Percentiles rank a stretch among this genome's conserved stretches.
Evolutionary conservation across 2,113 vertebrate genomes (phyloP).

Genomic region (Gavia stellata): DNA sequence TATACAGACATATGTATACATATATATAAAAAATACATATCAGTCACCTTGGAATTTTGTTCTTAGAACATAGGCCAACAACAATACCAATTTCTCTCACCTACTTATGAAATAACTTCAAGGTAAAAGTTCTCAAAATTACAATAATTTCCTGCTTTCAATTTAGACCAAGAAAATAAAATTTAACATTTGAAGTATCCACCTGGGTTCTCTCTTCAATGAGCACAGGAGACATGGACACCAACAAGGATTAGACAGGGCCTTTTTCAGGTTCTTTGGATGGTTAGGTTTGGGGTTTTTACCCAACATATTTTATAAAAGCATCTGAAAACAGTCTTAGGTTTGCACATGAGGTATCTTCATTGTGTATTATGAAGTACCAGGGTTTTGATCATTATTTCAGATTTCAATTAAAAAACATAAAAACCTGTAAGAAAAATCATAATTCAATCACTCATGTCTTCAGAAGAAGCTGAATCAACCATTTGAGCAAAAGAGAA

Average conservation of each 20-base stretch:
- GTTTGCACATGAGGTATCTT: not conserved
- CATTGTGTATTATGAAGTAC: not conserved
- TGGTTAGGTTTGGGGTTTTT: not conserved
- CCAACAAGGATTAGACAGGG: not conserved
- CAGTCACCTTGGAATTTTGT: not conserved
- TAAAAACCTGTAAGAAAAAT: not conserved
- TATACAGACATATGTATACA: not conserved
- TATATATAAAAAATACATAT: not conserved
- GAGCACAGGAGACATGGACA: not conserved
- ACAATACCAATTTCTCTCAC: not conserved
- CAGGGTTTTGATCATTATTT: not conserved
- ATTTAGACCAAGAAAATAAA: not conserved
- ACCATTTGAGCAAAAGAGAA: not conserved
- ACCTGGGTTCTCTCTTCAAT: not conserved
- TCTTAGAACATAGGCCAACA: not conserved
- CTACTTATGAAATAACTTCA: not conserved
- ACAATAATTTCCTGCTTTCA: not conserved
- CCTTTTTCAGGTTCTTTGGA: not conserved
- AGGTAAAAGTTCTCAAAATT: not conserved
- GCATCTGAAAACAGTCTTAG: not conserved
- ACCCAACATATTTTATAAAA: accelerated
- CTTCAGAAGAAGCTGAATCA: not conserved
- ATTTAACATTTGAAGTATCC: not conserved
- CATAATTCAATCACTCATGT: not conserved
- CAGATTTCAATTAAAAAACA: not conserved